Base-by-base conservation (phyloP, 2,113 vertebrate genomes). In the Gobiocypris rarus region DNA sequence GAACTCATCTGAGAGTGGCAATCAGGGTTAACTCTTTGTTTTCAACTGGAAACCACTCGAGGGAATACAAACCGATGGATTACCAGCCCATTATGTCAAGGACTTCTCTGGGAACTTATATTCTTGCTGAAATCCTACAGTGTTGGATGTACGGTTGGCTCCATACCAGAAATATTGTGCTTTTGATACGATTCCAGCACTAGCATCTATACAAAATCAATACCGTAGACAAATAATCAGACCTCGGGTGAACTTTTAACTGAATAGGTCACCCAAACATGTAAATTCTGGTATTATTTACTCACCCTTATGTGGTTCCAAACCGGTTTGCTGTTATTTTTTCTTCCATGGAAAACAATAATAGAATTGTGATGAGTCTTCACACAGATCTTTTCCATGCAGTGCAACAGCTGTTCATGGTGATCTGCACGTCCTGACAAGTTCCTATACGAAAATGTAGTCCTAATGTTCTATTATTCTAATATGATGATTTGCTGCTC, bases 21-120 rank as follows among this genome's bases (percentile, higher is more conserved):
- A 41, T 84, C 59, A 48, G 48, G 75, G 75, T 84, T 79, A 84
- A 84, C 50, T 58, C 67, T 74, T 86, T 79, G 78, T 67, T 76
- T 24, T 80, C 56, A 3, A 67, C 48, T 67, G 26, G 31, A 65
- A 73, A 10, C 9, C n/a, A 15, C 43, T 78, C 2, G 24, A 50
- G 78, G 50, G 78, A 45, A 48, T 50, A 31, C 43, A 34, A 45
- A 63, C 41, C 61, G 76, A 78, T 50, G 59, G 59, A 80, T 80
- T 67, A 80, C 24, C 41, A 22, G 17, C 43, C 14, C 15, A 34
- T 80, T 67, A 65, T 61, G 38, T 79, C 34, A 61, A 79, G 76
- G 76, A 79, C 58, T 31, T 61, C 77, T 15, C 4, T 1, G 3
- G 11, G 34, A 78, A 41, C n/a, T 77, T 58, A 31, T 41, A 34